Evolutionary conservation across 2,113 vertebrate species (phyloP).

Genomic region (Amazona vittata): DNA sequence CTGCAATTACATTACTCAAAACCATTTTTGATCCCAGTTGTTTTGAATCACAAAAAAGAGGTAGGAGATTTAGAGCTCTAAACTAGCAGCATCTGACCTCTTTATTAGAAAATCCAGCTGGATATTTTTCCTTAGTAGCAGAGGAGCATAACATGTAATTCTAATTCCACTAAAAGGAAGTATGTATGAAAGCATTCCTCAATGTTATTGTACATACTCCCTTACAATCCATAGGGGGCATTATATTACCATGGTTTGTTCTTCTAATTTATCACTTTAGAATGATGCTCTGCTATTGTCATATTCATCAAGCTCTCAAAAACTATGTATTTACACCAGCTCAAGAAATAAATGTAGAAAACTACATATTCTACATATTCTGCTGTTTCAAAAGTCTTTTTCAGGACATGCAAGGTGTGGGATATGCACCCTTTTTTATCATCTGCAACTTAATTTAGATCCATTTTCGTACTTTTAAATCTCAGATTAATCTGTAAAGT

Average conservation of each 20-base stretch:
- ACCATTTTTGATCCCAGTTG: background rate
- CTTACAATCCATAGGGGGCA: slow-evolving; percentile 59
- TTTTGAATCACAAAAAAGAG: background rate
- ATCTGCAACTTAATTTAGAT: background rate
- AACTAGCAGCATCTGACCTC: background rate
- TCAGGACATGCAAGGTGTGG: background rate
- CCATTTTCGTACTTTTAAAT: background rate
- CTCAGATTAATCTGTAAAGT: background rate
- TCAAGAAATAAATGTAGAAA: background rate
- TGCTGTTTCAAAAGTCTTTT: background rate
- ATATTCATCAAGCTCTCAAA: background rate
- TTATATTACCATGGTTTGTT: slow-evolving; percentile 38
- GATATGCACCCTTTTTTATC: background rate
- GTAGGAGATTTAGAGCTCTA: background rate
- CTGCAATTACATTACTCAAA: background rate
- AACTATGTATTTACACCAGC: background rate
- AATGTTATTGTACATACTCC: background rate
- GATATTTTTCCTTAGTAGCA: background rate
- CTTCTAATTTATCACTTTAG: slow-evolving; percentile 1
- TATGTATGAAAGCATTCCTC: background rate
- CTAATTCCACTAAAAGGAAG: background rate
- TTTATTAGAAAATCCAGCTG: background rate
- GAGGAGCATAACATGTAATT: background rate
- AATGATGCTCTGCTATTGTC: background rate
- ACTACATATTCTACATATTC: background rate